phyloP scores from a whole-genome alignment of 2,113 vertebrate species.

The Eidolon helvum region DNA sequence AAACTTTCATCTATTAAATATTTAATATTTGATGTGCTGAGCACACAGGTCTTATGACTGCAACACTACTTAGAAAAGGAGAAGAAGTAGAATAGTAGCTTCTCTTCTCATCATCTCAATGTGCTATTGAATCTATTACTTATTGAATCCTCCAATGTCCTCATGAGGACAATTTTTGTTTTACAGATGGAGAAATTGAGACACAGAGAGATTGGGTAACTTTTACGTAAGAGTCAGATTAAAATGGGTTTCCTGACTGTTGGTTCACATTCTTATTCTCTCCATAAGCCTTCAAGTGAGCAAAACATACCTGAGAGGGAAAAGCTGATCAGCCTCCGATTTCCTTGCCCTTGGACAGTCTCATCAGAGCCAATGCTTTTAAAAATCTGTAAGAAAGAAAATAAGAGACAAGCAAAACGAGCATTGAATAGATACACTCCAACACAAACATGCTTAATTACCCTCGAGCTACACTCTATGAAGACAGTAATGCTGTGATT shows the following conservation, averaged over 20 bases:
- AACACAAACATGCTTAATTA: neutral
- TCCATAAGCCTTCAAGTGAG: neutral
- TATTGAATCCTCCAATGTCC: neutral
- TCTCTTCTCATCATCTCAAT: neutral
- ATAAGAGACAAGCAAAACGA: slow-evolving; percentile 36
- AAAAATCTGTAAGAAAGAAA: slow-evolving; percentile 86
- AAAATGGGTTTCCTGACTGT: neutral
- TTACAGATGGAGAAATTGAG: neutral
- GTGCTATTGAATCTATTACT: neutral
- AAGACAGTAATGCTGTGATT: slow-evolving; percentile 64
- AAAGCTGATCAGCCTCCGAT: slow-evolving; percentile 95
- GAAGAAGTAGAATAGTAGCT: neutral
- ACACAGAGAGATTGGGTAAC: neutral
- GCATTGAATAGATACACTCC: neutral
- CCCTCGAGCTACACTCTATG: neutral
- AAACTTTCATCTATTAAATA: too few relatives aligned
- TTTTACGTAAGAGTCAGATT: neutral
- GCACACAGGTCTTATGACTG: too few relatives aligned
- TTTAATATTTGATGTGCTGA: too few relatives aligned
- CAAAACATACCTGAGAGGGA: slow-evolving; percentile 91
- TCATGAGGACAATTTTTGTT: neutral
- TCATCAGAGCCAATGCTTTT: slow-evolving; percentile 93
- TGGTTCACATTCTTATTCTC: neutral
- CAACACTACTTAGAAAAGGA: neutral
- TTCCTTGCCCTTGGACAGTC: slow-evolving; percentile 88